Evolutionary conservation across 2,113 vertebrate genomes (phyloP).

Genomic region (Chrysemys picta): DNA sequence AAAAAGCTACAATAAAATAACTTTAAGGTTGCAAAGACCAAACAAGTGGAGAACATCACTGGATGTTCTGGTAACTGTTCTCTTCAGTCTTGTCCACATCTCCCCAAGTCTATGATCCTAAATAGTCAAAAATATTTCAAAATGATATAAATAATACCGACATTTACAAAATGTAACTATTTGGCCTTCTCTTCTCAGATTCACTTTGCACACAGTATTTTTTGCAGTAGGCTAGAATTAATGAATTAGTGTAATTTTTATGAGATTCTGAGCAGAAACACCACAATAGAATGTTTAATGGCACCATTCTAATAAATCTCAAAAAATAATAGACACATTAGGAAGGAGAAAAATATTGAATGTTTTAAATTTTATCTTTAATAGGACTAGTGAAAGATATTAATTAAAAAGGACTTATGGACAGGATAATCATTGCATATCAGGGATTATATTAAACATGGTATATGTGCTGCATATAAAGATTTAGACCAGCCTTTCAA

Average conservation of each 20-base stretch:
- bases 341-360: background rate
- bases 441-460: constrained; percentile 11
- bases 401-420: constrained; percentile 15
- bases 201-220: background rate
- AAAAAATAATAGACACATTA: constrained; percentile 21
- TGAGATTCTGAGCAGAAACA: constrained; percentile 11
- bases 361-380: constrained; percentile 22
- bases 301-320: constrained; percentile 11
- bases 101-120: background rate
- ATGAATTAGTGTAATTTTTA: background rate
- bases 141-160: background rate
- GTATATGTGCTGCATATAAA: background rate
- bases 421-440: constrained; percentile 32
- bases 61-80: background rate
- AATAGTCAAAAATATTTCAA: background rate
- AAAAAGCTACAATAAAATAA: background rate
- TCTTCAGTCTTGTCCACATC: background rate
- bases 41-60: background rate
- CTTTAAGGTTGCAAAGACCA: background rate
- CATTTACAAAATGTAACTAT: background rate
- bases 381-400: background rate
- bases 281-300: background rate
- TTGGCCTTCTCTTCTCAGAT: background rate
- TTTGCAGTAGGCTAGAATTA: constrained; percentile 18
- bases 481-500: constrained; percentile 35